Base-by-base conservation (phyloP, 2,888 invertebrate species). In the Eupithecia subfuscata region DNA sequence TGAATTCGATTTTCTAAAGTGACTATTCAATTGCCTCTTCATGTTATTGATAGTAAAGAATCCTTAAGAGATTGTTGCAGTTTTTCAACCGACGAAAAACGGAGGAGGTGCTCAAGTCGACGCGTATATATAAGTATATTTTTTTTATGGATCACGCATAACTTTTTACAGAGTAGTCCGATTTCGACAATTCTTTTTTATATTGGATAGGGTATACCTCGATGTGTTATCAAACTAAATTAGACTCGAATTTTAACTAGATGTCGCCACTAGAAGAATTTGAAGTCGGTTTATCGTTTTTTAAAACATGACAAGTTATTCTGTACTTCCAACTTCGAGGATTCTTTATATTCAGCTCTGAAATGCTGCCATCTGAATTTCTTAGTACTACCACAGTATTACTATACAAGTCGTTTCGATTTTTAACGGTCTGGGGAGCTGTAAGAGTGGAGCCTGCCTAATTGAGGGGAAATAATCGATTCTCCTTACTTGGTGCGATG, bases 391-490 rank as follows among this genome's bases (percentile, higher is more conserved):
- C 60, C 60, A 60, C 25, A 56, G 22, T 56, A 60, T 25, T 25
- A 60, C 25, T 25, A 6, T 60, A 60, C 18, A 18, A 64, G 30
- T 64, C 84, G 82, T 85, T 83, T 82, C 70, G 82, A 87, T 85
- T 85, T 82, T 86, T 73, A 82, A 84, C 85, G 84, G 84, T 85
- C 79, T 80, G 79, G 71, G 68, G 83, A 83, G 79, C 82, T 83
- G 83, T 84, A 83, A 84, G 77, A 80, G 70, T 82, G 76, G 76
- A 81, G 76, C 81, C 73, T 80, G 75, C 79, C 81, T 85, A 84
- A 88, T 88, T 86, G 85, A 82, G 82, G 74, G 79, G 81, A 83
- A 84, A 86, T 83, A 89, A 90, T 88, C 83, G 85, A 88, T 90
- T 88, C 79, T 84, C 77, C 84, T 81, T 83, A 82, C 83, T 69